These are phyloP conservation scores for Drosophila ercepeae DNA, from an alignment of 1,140 invertebrate species.

Conservation along the genomic window DNA sequence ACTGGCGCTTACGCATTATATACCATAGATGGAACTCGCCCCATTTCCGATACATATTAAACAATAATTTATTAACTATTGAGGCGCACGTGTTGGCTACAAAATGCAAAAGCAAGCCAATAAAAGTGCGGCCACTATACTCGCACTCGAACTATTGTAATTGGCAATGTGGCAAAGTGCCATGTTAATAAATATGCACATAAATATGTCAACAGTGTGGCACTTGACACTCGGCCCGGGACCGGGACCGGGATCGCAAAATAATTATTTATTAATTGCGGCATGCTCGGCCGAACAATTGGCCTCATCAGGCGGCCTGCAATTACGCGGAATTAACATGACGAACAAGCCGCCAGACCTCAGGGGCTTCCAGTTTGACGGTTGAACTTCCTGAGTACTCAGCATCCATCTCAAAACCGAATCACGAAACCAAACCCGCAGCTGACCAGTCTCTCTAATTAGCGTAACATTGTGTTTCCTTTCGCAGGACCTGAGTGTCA, in stretches of 20 bases:
- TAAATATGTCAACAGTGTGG: slow-evolving; percentile 69
- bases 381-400: slow-evolving; percentile 5
- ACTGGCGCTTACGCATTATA: slow-evolving; percentile 12
- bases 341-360: slow-evolving; percentile 62
- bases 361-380: slow-evolving; percentile 18
- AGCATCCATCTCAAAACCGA: neutral
- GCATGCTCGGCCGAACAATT: slow-evolving; percentile 60
- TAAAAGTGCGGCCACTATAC: neutral
- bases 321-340: slow-evolving; percentile 76
- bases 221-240: slow-evolving; percentile 49
- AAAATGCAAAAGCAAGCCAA: slow-evolving; percentile 16
- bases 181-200: slow-evolving; percentile 69
- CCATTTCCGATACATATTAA: slow-evolving; percentile 64
- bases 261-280: slow-evolving; percentile 81
- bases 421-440: neutral
- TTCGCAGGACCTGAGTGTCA: slow-evolving; percentile 86
- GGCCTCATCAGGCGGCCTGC: slow-evolving; percentile 56
- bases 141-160: neutral
- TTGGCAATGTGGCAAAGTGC: slow-evolving; percentile 40
- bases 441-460: slow-evolving; percentile 52
- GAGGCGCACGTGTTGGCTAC: slow-evolving; percentile 30
- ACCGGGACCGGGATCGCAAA: slow-evolving; percentile 32
- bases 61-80: slow-evolving; percentile 71
- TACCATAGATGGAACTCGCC: slow-evolving; percentile 6
- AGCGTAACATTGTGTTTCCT: slow-evolving; percentile 60